Evolutionary conservation across 1,140 invertebrate genomes (phyloP), one percentile per base, ranked within the genome.

Genomic region (Leucophenga varia): DNA sequence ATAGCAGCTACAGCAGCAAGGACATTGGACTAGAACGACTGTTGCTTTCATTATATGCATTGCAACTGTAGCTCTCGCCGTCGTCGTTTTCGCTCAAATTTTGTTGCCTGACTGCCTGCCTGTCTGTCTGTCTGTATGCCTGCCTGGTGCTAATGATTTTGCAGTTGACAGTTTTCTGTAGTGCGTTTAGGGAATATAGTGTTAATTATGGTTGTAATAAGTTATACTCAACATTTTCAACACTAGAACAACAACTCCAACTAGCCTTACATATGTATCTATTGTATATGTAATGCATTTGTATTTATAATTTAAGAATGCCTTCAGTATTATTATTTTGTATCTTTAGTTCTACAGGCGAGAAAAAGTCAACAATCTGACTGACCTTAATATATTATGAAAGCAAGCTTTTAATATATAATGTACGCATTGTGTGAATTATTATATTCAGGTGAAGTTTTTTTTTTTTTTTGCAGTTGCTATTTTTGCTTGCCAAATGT

Each of bases 401-500:
- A 32, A 42, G 31, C 37, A 6, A 17, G 16, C 20, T 25, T 21
- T 49, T 36, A 57, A 45, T 47, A 22, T 43, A 37, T 55, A 56
- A 64, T 67, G 65, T 61, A 42, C 54, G 34, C 47, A 49, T 54
- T 52, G 44, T 59, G 58, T 61, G 65, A 67, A n/a, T n/a, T n/a
- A 64, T 64, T 55, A 61, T 58, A 67, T 65, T 65, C 61, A 50
- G 61, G 63, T 64, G 61, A 61, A 64, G 56, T 42, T 54, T 56
- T 63, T 47, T 53, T 49, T 60, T 58, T 64, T 64, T 55, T 61
- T 64, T 64, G 61, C 59, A 47, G 58, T 55, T 65, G 55, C 65
- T 58, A 64, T 64, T 65, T 61, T 58, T 47, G 55, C 56, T 49
- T 44, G 52, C 31, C 48, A 43, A 34, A 45, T 45, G n/a, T n/a